These are phyloP conservation scores for Caerostris darwini DNA, from an alignment of 1,140 invertebrate genomes.

Conservation along the genomic window DNA sequence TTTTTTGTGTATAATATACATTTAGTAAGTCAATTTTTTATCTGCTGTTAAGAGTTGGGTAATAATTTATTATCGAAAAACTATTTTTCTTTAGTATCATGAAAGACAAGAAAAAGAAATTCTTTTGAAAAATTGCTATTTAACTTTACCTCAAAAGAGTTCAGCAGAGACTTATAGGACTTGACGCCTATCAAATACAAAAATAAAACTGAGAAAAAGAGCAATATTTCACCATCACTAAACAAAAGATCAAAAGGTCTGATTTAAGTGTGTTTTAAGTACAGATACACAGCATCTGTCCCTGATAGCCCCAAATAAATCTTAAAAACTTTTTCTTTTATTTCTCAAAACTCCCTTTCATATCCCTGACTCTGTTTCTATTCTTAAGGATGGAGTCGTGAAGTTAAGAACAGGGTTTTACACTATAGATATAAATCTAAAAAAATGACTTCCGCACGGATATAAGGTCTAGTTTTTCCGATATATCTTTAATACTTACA, in stretches of 20 bases:
- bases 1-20: too few relatives aligned
- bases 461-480: conserved; percentile 41
- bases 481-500: conserved; percentile 69
- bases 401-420: conserved; percentile 34
- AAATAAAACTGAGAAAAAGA: conserved; percentile 13
- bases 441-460: conserved; percentile 59
- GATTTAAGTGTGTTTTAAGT: conserved; percentile 46
- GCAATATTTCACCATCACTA: conserved; percentile 23
- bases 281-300: conserved; percentile 40
- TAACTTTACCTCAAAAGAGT: not conserved
- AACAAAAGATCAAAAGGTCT: conserved; percentile 10
- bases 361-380: not conserved
- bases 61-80: not conserved
- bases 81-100: not conserved
- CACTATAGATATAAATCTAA: conserved; percentile 59
- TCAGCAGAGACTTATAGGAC: not conserved
- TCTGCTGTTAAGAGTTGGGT: too few relatives aligned
- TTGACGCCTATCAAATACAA: not conserved
- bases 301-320: conserved; percentile 23
- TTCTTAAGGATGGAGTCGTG: conserved; percentile 12
- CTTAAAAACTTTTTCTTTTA: not conserved
- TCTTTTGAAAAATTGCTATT: not conserved
- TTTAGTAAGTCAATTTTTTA: too few relatives aligned
- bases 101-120: not conserved
- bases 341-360: not conserved